A percentile compares a stretch with the other conserved stretches of the same genome.
Conservation (phyloP, 2,797 vertebrate genomes). For the Lithobates pipiens region DNA sequence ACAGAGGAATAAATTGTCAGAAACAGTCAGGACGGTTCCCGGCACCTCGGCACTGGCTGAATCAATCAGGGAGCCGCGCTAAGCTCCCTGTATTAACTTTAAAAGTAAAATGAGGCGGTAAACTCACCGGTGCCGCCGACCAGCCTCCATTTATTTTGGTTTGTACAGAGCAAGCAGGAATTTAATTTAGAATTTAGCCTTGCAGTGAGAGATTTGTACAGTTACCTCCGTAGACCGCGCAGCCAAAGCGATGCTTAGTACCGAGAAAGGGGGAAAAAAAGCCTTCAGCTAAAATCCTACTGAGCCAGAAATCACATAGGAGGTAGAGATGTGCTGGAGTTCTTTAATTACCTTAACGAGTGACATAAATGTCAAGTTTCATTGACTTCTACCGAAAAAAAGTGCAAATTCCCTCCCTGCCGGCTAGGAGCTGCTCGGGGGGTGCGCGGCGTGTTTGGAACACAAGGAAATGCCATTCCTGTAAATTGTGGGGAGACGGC, state of each 20-base stretch:
- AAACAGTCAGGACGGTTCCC: conserved; percentile 10
- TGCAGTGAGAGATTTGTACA: not conserved
- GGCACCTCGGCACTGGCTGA: conserved; percentile 17
- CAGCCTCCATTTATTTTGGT: conserved; percentile 8
- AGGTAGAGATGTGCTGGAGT: not conserved
- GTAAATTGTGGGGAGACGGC: not conserved
- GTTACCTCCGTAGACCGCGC: conserved; percentile 2
- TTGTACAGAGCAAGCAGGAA: conserved; percentile 23
- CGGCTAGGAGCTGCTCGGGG: not conserved
- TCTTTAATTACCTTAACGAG: conserved; percentile 12
- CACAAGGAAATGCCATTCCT: not conserved
- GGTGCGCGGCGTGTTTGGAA: not conserved
- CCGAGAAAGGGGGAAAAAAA: not conserved
- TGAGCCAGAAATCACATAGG: conserved; percentile 3
- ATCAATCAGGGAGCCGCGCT: conserved; percentile 18
- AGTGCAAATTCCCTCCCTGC: not conserved
- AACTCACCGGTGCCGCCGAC: not conserved
- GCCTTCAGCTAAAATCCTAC: not conserved
- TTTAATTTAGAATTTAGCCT: conserved; percentile 11
- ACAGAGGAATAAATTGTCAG: not conserved
- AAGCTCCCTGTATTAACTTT: conserved; percentile 49
- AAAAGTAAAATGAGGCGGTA: conserved; percentile 58
- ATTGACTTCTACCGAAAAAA: not conserved
- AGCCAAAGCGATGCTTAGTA: conserved; percentile 3
- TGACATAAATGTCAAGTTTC: not conserved